phyloP scores from a whole-genome alignment of 2,888 invertebrate species.

The Miltochrista miniata region DNA sequence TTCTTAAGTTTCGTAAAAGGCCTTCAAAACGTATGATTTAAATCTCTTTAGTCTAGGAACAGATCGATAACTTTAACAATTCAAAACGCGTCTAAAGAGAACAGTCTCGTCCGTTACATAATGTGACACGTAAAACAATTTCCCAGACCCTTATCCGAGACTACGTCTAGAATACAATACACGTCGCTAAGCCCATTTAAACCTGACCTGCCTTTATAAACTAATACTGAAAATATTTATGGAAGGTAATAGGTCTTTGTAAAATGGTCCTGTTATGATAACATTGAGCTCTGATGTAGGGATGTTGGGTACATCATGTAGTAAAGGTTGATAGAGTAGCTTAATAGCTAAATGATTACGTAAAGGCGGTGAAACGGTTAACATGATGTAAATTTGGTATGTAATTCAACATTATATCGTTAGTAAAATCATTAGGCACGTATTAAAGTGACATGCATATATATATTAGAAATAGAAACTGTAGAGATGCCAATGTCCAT shows the following conservation, averaged over 20 bases:
- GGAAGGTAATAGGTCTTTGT: slow-evolving; percentile 13
- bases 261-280: slow-evolving; percentile 26
- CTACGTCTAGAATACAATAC: slow-evolving; percentile 60
- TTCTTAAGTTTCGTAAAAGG: too few relatives aligned
- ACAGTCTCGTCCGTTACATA: slow-evolving; percentile 59
- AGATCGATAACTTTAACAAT: slow-evolving; percentile 45
- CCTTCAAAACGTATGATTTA: slow-evolving; percentile 17
- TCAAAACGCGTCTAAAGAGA: slow-evolving; percentile 53
- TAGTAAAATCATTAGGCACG: too few relatives aligned
- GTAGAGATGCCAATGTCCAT: too few relatives aligned
- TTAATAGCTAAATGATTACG: slow-evolving; percentile 33
- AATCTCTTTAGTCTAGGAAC: slow-evolving; percentile 28
- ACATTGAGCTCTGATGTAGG: slow-evolving; percentile 38
- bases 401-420: too few relatives aligned
- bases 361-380: slow-evolving; percentile 4
- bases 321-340: slow-evolving; percentile 33
- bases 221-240: slow-evolving; percentile 4
- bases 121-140: slow-evolving; percentile 73
- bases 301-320: slow-evolving; percentile 22
- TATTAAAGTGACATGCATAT: too few relatives aligned
- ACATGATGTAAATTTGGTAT: not conserved
- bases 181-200: slow-evolving; percentile 34
- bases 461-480: too few relatives aligned
- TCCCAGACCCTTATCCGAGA: slow-evolving; percentile 61
- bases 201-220: slow-evolving; percentile 16